Evolutionary conservation across 1,140 invertebrate genomes (phyloP), one percentile per base, ranked within the genome.

Genomic region (Drosophila nigromelanica): DNA sequence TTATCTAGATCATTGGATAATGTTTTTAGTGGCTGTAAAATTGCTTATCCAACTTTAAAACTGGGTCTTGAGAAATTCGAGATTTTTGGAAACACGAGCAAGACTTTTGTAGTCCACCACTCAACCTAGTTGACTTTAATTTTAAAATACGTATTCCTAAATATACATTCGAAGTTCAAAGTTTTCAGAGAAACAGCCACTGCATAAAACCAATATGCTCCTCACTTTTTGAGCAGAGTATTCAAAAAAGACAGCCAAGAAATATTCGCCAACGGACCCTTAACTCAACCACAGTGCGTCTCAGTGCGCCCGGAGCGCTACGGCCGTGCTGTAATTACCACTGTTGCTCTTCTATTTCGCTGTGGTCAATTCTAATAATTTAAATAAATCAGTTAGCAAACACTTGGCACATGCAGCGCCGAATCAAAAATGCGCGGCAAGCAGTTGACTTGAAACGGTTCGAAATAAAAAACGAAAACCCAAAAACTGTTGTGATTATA

Each of bases 401-500:
- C 35, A 27, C 15, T 15, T 18, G 27, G 27, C 27, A 2, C 18
- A 18, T 45, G 50, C 43, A 47, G 42, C 45, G 12, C 11, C 6
- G 27, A 27, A 27, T 27, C 27, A 27, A 50, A 54, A 54, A n/a
- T 48, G 40, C 50, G 35, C 14, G 43, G 10, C 33, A 15, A 24
- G 21, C 21, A 27, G 42, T 21, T 50, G 54, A 33, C 14, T 33
- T 67, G n/a, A 33, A 33, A 27, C 24, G 27, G 27, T 24, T 3
- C 8, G 21, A 10, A 24, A 30, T 42, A 51, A 35, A 59, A 51
- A 43, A 24, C 12, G 33, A 35, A 10, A 35, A 52, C 30, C 14
- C 11, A 72, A 66, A 50, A 55, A 24, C 37, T 47, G 33, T 27
- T 35, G 74, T 71, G 76, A 78, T 85, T 85, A 85, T 75, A 87